Base-by-base conservation (phyloP, 92 coral and sea anemone genomes). In the Siderastrea radians region DNA sequence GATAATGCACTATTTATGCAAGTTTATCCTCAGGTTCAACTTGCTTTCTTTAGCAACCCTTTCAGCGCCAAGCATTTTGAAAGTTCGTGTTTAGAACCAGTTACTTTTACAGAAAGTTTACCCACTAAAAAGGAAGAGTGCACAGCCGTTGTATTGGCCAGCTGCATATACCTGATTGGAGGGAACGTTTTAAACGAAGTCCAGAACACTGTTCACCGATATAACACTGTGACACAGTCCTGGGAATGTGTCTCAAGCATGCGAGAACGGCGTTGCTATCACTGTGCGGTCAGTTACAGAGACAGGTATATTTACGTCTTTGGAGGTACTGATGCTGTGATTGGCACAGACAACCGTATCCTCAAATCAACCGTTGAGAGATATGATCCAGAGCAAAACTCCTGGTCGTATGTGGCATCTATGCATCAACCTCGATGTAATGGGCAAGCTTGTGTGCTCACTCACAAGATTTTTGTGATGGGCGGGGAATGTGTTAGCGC, bases 341-440 rank as follows among this genome's bases (percentile, higher is more conserved):
- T 48, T 59, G 90, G 90, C 11, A 84, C 93, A 64, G 49, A 86
- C 90, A 75, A 86, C 66, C 74, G 91, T 80, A 74, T 75, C 45
- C 84, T 83, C 50, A 54, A 86, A 84, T 86, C 79, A 17, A 80
- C 91, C 0, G 93, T 86, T 2, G 93, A 90, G 84, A 86, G 71
- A 53, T 90, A 90, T 51, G 93, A 90, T 58, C 81, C 90, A 14
- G 87, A 59, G 46, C 48, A 63, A 47, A 84, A 90, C 77, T 77
- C 82, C 45, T 90, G 93, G 93, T 80, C 93, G 1, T 88, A 90
- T 53, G 93, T 87, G 14, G 72, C 78, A 47, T 80, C 93, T 49
- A 86, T 90, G 93, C 89, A 86, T 74, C 89, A 90, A 62, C 90
- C 93, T 5, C 93, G 93, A 7, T 88, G 85, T 57, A 88, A 91